These are phyloP conservation scores for Calyptomena viridis DNA, from an alignment of 2,113 vertebrate species.

Conservation along the genomic window DNA sequence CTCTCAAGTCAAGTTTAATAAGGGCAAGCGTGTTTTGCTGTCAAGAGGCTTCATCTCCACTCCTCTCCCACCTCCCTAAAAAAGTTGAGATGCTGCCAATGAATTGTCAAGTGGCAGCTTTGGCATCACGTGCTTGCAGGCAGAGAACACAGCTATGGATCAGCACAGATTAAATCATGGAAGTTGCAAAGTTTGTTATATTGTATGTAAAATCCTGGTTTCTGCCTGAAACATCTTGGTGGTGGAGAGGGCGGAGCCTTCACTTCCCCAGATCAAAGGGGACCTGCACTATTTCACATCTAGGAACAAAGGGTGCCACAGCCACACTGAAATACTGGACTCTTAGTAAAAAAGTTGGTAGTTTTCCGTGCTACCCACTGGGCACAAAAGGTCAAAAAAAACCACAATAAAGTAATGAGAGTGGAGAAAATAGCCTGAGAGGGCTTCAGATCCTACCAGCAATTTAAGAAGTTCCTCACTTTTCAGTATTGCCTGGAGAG, in stretches of 20 bases:
- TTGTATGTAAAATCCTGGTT: not conserved
- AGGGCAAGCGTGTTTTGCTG: not conserved
- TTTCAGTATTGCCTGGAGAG: not conserved
- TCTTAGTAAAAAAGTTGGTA: not conserved
- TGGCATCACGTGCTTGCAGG: not conserved
- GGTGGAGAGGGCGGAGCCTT: not conserved
- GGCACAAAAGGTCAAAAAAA: not conserved
- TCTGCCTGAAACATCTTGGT: not conserved
- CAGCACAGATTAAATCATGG: not conserved
- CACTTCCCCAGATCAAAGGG: not conserved
- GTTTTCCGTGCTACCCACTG: not conserved
- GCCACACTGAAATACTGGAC: not conserved
- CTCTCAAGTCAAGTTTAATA: not conserved
- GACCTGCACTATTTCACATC: not conserved
- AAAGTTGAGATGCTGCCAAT: not conserved
- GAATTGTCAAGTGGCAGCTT: not conserved
- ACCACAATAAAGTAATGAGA: not conserved
- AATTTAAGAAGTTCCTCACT: not conserved
- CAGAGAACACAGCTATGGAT: not conserved
- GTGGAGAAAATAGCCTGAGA: not conserved
- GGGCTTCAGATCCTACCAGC: not conserved
- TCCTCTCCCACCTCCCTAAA: not conserved
- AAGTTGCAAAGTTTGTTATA: not conserved
- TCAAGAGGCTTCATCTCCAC: not conserved
- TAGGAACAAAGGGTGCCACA: not conserved